Evolutionary conservation across 2,888 invertebrate genomes (phyloP).

Genomic region (Habroteleia sp.): DNA sequence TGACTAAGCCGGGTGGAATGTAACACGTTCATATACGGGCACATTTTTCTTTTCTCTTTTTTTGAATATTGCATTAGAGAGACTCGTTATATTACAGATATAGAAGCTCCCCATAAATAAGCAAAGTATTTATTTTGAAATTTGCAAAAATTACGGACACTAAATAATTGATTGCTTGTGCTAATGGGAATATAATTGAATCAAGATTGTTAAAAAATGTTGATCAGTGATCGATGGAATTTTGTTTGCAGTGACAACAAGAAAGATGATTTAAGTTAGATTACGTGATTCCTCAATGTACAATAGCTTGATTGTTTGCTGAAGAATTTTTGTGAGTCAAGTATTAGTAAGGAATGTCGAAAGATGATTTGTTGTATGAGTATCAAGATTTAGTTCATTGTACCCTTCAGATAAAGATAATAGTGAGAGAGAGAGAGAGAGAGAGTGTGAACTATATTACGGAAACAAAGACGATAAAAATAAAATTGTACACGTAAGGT

Average conservation of each 20-base stretch:
- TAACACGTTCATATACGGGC: slow-evolving; percentile 37
- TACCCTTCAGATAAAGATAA: slow-evolving; percentile 24
- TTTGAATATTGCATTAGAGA: slow-evolving; percentile 15
- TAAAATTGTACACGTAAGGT: slow-evolving; percentile 13
- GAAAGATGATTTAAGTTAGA: neutral
- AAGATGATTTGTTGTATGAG: slow-evolving; percentile 9
- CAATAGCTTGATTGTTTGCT: neutral
- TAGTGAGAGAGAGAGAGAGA: too few relatives aligned
- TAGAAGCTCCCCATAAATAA: too few relatives aligned
- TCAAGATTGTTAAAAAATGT: neutral
- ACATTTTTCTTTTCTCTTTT: too few relatives aligned
- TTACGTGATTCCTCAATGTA: neutral
- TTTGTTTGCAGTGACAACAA: neutral
- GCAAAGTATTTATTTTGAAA: neutral
- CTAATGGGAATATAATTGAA: too few relatives aligned
- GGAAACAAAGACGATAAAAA: slow-evolving; percentile 28
- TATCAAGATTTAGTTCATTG: slow-evolving; percentile 21
- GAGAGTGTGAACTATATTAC: neutral
- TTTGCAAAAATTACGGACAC: too few relatives aligned
- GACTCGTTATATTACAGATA: neutral
- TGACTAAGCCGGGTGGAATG: slow-evolving; percentile 58
- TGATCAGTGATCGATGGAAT: slow-evolving; percentile 1
- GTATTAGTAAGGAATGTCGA: slow-evolving; percentile 2
- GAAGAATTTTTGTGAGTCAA: slow-evolving; percentile 1
- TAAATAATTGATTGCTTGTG: too few relatives aligned